Base-by-base conservation (phyloP, 2,797 vertebrate species). In the Poliocrania exsul region DNA sequence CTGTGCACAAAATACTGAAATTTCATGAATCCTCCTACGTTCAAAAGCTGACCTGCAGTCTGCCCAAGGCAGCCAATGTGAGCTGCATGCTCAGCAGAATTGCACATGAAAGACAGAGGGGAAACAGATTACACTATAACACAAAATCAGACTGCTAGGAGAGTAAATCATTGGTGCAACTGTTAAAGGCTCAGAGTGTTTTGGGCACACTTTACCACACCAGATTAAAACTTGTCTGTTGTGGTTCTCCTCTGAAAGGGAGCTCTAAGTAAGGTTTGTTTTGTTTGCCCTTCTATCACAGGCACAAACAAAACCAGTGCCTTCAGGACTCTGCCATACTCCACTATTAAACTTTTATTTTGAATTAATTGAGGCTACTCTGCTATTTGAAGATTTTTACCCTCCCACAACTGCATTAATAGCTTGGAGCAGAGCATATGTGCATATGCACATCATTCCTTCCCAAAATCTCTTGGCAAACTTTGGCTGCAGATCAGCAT, bases 1-100 rank as follows among this genome's bases (percentile, higher is more conserved):
- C 53, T 66, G 72, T 89, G 94, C 70, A 85, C 61, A 93, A 90
- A 95, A 93, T 72, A 90, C 84, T 96, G 85, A 70, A n/a, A 88
- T 95, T 93, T 94, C 90, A 92, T 67, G 37, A 95, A 95, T 90
- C 91, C 33, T 88, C 46, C 49, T 18, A 37, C 72, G 83, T 85
- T 94, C 60, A 93, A 74, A 95, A 81, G 78, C 91, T 96, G 96
- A 96, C 95, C 92, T 94, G 78, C 61, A 67, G 87, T 13, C 60
- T 2, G 74, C 91, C 60, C 0, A 1, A 88, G 80, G 80, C 92
- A 92, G 77, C 73, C 91, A 78, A 11, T 9, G 58, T 26, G 87
- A 97, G 91, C 61, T 90, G 94, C 91, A 70, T 0, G 5, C 73
- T 96, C 93, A 96, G 94, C 95, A 95, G 74, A 97, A 93, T 0